These are phyloP conservation scores for Tichodroma muraria DNA, from an alignment of 2,113 vertebrate species.

Conservation along the genomic window DNA sequence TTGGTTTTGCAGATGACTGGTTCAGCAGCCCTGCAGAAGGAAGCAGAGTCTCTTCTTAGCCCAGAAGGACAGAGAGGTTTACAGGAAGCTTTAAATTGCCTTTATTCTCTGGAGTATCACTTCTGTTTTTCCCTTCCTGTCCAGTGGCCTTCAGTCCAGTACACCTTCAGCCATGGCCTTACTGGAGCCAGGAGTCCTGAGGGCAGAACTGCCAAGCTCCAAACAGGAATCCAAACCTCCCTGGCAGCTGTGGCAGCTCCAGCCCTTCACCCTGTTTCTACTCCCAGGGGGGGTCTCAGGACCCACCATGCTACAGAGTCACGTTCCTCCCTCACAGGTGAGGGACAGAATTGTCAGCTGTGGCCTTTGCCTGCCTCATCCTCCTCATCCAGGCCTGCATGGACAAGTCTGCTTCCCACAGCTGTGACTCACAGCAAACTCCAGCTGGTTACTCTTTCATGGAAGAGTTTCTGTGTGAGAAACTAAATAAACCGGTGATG, in stretches of 20 bases:
- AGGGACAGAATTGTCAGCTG: neutral
- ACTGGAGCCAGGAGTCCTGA: neutral
- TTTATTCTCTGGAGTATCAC: neutral
- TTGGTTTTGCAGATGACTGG: neutral
- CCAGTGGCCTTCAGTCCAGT: neutral
- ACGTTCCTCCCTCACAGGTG: neutral
- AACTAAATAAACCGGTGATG: neutral
- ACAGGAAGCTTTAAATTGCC: neutral
- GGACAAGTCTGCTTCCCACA: neutral
- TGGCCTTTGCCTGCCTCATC: neutral
- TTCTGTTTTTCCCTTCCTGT: neutral
- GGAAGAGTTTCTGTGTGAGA: neutral
- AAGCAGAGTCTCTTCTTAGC: neutral
- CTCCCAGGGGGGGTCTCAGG: rapidly evolving
- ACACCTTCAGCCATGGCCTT: neutral
- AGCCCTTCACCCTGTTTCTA: neutral
- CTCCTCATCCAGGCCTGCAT: neutral
- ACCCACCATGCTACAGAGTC: neutral
- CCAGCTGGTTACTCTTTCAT: neutral
- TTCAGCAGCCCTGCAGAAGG: neutral
- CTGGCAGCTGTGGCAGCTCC: neutral
- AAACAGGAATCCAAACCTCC: neutral
- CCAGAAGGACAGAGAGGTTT: neutral
- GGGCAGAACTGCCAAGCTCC: neutral
- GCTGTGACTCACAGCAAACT: neutral